phyloP scores from a whole-genome alignment of 2,888 invertebrate genomes.

The Polia nebulosa region DNA sequence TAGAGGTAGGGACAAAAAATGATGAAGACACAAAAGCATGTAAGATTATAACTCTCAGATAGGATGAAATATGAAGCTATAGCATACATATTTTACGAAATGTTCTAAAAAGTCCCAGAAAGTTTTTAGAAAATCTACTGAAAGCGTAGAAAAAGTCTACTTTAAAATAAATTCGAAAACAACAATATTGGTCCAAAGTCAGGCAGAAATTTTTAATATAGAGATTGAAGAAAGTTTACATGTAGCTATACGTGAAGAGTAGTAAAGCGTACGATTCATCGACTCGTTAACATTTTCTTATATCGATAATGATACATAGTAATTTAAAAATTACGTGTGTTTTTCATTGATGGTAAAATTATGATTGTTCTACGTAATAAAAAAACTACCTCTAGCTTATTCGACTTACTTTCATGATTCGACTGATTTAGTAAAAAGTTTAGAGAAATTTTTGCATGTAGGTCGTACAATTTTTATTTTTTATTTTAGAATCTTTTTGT shows the following conservation, averaged over 20 bases:
- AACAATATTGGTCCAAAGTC: constrained; percentile 84
- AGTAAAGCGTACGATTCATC: constrained; percentile 48
- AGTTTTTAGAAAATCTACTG: constrained; percentile 67
- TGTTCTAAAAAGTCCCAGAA: constrained; percentile 48
- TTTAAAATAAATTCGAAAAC: constrained; percentile 82
- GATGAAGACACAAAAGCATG: constrained; percentile 18
- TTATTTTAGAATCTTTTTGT: constrained; percentile 2
- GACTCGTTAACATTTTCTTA: constrained; percentile 47
- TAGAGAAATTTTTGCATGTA: not conserved
- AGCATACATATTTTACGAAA: constrained; percentile 45
- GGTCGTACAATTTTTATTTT: not conserved
- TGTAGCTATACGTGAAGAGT: constrained; percentile 30
- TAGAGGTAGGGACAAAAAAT: constrained; percentile 15
- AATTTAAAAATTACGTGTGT: constrained; percentile 1
- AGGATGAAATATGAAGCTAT: constrained; percentile 45
- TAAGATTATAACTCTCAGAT: constrained; percentile 18
- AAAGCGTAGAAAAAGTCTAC: constrained; percentile 76
- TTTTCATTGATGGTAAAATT: not conserved
- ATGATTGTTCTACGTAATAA: not conserved
- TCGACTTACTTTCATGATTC: constrained; percentile 6
- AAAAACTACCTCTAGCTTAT: constrained; percentile 2
- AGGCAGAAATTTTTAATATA: constrained; percentile 70
- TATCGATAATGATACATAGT: constrained; percentile 59
- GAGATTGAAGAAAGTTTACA: constrained; percentile 48
- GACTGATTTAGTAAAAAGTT: constrained; percentile 4